Evolutionary conservation across 2,888 invertebrate species (phyloP).

Genomic region (Antheraea yamamai): DNA sequence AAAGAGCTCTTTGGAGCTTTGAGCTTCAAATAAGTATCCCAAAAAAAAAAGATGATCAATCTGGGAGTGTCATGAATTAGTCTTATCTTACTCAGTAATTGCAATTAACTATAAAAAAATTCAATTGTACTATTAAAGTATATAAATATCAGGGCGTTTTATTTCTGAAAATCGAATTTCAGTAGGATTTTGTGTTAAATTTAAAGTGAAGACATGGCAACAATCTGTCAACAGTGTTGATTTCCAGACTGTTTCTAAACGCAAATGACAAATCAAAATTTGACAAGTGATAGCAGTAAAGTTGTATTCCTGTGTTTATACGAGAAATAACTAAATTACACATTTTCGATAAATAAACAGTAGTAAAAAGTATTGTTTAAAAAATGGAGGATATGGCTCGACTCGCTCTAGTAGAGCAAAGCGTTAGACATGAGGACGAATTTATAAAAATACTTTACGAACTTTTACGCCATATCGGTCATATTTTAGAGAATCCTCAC

Average conservation of each 20-base stretch:
- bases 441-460: slow-evolving; percentile 61
- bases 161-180: no score
- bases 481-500: slow-evolving; percentile 69
- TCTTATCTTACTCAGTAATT: no score
- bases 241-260: slow-evolving; percentile 36
- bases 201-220: no score
- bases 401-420: slow-evolving; percentile 70
- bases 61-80: no score
- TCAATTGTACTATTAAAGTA: no score
- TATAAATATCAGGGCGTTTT: no score
- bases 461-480: slow-evolving; percentile 54
- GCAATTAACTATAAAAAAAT: no score
- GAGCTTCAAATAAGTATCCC: no score
- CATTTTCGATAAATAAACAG: not conserved
- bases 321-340: not conserved
- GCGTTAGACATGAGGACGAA: slow-evolving; percentile 51
- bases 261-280: slow-evolving; percentile 66
- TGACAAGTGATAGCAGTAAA: slow-evolving; percentile 58
- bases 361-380: slow-evolving; percentile 4
- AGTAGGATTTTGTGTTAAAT: no score
- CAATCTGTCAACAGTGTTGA: not conserved
- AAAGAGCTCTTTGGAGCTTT: no score
- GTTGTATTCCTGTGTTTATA: slow-evolving; percentile 22
- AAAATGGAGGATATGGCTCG: slow-evolving; percentile 76
- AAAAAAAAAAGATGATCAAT: no score